A percentile compares a stretch with the other conserved stretches of the same genome.
Evolutionary conservation across 2,797 vertebrate genomes (phyloP).

Genomic region (Rachycentron canadum): DNA sequence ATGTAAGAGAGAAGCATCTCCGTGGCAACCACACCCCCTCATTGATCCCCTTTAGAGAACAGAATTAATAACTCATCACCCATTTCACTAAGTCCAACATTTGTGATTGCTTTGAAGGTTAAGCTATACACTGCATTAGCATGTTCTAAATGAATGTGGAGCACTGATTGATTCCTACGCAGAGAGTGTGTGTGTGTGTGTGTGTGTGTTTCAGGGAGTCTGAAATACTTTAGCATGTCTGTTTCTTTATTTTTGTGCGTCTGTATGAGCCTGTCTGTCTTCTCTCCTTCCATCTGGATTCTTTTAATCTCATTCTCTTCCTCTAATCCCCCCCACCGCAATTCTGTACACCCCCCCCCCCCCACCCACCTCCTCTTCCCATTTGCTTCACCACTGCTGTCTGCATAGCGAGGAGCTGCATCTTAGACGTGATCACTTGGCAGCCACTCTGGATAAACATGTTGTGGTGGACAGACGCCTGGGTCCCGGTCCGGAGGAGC

Average conservation of each 20-base stretch:
- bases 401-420: conserved; percentile 51
- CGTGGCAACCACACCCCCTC: conserved; percentile 37
- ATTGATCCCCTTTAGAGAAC: conserved; percentile 53
- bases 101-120: conserved; percentile 63
- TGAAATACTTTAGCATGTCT: conserved; percentile 47
- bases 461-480: conserved; percentile 79
- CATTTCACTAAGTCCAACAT: conserved; percentile 64
- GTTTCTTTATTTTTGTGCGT: conserved; percentile 37
- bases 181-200: conserved; percentile 17
- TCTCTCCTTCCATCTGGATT: conserved; percentile 73
- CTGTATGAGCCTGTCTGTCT: conserved; percentile 48
- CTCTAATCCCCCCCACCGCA: conserved; percentile 44
- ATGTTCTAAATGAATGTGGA: conserved; percentile 45
- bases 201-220: conserved; percentile 14
- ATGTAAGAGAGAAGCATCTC: conserved; percentile 53
- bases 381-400: conserved; percentile 53
- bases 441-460: conserved; percentile 74
- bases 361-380: neutral
- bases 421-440: conserved; percentile 74
- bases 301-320: conserved; percentile 77
- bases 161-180: conserved; percentile 37
- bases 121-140: conserved; percentile 43
- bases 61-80: conserved; percentile 69
- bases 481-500: conserved; percentile 69
- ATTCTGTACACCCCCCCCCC: neutral